Base-by-base conservation (phyloP, 2,888 invertebrate genomes). In the Dolichopus griseipennis region DNA sequence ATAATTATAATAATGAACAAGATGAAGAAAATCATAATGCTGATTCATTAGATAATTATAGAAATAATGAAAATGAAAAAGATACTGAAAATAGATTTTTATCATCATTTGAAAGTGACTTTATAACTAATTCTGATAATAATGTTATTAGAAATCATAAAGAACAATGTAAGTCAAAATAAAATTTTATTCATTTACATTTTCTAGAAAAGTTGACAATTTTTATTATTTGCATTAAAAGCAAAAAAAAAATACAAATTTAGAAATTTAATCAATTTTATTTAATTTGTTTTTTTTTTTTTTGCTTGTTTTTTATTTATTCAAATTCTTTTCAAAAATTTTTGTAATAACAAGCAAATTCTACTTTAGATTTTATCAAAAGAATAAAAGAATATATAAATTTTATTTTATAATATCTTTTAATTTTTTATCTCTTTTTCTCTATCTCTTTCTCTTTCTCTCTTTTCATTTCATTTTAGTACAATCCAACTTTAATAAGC, bases 111-210 rank as follows among this genome's bases (percentile, higher is more conserved):
- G 52, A 52, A 52, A 52, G n/a, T 52, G 52, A 52, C 27, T 27
- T 6, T 4, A 52, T 18, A 52, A 52, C 8, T 52, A 52, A 27
- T 41, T 15, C n/a, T 52, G 52, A 52, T 52, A 15, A 52, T 12
- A 52, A 15, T 52, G 9, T 15, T 52, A 12, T 71, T 70, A 72
- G 68, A 69, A 73, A 70, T 70, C 73, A 70, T 68, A 70, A 65
- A 37, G 71, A 69, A 67, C 64, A 67, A 67, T 71, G 72, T 73
- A 69, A 73, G 73, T 72, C 21, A 27, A 27, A 10, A 8, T 37
- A 10, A 37, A 37, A 37, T 7, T 37, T 5, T 5, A 37, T 37
- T 10, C n/a, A n/a, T 10, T 37, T 37, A 7, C 8, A 37, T 37
- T 7, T 37, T 37, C 3, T 37, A 37, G 27, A 27, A 27, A 27